Evolutionary conservation across 2,113 vertebrate species (phyloP).

Genomic region (Gnathonemus longibarbis): DNA sequence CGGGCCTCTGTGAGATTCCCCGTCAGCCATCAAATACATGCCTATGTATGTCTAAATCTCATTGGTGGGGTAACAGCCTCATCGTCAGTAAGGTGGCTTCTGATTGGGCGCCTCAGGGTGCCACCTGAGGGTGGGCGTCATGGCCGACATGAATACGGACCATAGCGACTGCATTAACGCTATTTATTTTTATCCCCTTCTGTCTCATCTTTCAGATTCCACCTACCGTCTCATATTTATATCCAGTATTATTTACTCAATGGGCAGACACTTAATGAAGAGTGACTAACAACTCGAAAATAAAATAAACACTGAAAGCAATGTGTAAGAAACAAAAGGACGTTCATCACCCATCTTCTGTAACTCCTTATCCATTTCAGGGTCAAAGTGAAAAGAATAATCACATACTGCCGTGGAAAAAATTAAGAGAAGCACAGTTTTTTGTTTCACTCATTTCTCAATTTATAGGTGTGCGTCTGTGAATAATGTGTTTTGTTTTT

Average conservation of each 20-base stretch:
- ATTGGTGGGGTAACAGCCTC: background rate
- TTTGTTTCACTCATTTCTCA: too few relatives aligned
- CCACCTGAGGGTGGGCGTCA: background rate
- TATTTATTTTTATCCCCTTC: background rate
- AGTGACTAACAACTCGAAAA: background rate
- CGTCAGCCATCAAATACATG: background rate
- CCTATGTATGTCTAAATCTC: background rate
- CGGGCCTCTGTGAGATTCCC: background rate
- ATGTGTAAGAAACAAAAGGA: background rate
- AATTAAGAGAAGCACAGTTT: too few relatives aligned
- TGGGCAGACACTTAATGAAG: background rate
- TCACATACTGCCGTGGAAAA: background rate
- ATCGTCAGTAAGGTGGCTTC: background rate
- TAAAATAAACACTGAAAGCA: background rate
- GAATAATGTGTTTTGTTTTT: too few relatives aligned
- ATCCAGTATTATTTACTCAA: background rate
- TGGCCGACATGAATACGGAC: conserved; percentile 14
- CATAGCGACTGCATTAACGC: background rate
- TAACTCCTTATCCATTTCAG: background rate
- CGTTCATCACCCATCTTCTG: background rate
- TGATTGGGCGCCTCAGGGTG: background rate
- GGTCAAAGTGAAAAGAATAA: background rate
- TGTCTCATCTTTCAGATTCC: background rate
- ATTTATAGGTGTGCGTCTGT: too few relatives aligned
- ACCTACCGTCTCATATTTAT: background rate